A percentile compares a stretch with the other conserved stretches of the same genome.
Conservation (phyloP, 2,888 invertebrate species). For the Drosophila limbata region DNA sequence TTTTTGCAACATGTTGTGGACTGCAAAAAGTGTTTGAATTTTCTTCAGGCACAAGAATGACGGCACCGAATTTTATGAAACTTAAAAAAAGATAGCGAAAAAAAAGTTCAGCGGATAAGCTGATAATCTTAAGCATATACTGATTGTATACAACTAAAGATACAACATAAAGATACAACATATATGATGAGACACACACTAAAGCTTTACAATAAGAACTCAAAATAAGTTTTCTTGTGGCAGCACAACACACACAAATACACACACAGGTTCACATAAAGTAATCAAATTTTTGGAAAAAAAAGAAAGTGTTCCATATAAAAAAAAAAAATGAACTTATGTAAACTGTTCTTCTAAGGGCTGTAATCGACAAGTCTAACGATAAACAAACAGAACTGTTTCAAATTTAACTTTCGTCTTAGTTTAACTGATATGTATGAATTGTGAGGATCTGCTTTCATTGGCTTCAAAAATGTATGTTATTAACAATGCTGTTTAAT, state of each 20-base stretch:
- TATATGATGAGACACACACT: background rate
- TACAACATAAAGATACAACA: background rate
- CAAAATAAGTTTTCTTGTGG: background rate
- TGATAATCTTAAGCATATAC: conserved; percentile 42
- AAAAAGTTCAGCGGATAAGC: conserved; percentile 9
- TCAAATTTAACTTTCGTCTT: conserved; percentile 1
- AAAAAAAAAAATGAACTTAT: conserved; percentile 52
- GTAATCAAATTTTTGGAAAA: conserved; percentile 50
- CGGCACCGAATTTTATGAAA: conserved; percentile 47
- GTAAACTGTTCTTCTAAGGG: conserved; percentile 74
- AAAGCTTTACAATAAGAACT: background rate
- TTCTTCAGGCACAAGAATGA: conserved; percentile 42
- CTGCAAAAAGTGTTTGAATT: conserved; percentile 50
- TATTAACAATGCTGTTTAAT: background rate
- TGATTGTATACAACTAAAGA: conserved; percentile 14
- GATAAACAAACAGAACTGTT: conserved; percentile 21
- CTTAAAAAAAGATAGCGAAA: background rate
- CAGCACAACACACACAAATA: conserved; percentile 33
- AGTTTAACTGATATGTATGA: background rate
- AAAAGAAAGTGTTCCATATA: conserved; percentile 24
- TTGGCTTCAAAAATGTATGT: too few relatives aligned
- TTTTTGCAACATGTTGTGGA: conserved; percentile 62
- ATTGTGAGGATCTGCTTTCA: too few relatives aligned
- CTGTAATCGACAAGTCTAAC: conserved; percentile 68
- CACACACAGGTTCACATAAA: conserved; percentile 20